Evolutionary conservation across 1,140 invertebrate genomes (phyloP).

Genomic region (Saccostrea glomerata): DNA sequence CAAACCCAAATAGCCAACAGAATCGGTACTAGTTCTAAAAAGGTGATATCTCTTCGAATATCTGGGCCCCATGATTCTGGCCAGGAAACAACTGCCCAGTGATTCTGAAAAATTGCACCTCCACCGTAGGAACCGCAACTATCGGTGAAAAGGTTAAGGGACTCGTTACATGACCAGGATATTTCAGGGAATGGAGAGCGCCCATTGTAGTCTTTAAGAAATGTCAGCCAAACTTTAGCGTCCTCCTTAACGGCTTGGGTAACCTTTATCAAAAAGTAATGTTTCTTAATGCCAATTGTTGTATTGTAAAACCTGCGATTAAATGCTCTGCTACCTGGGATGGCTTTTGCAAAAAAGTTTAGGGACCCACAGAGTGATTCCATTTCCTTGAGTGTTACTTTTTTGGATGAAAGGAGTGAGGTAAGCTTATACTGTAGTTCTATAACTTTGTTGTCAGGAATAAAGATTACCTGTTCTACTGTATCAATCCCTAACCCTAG

Average conservation of each 20-base stretch:
- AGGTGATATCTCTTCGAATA: too few relatives aligned
- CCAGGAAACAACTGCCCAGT: too few relatives aligned
- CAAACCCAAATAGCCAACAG: too few relatives aligned
- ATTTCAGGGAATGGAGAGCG: conserved; percentile 3
- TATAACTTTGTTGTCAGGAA: conserved; percentile 23
- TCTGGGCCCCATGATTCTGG: too few relatives aligned
- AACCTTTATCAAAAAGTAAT: conserved; percentile 24
- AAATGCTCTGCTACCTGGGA: conserved; percentile 16
- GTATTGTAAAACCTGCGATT: conserved; percentile 5
- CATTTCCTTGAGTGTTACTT: not conserved
- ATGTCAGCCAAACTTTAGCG: conserved; percentile 30
- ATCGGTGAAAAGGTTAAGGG: conserved; percentile 26
- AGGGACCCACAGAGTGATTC: not conserved
- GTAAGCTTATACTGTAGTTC: not conserved
- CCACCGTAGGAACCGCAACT: conserved; percentile 27
- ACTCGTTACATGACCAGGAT: not conserved
- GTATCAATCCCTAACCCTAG: conserved; percentile 45
- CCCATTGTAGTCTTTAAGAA: conserved; percentile 24
- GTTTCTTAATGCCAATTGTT: not conserved
- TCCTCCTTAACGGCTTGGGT: not conserved
- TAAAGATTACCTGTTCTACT: not conserved
- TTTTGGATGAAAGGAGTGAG: not conserved
- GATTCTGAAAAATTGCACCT: conserved; percentile 39
- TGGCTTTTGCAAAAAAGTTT: conserved; percentile 33
- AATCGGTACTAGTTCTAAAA: too few relatives aligned